A percentile compares a stretch with the other conserved stretches of the same genome.
phyloP scores from a whole-genome alignment of 1,140 invertebrate genomes.

The Drosophila bipectinata region DNA sequence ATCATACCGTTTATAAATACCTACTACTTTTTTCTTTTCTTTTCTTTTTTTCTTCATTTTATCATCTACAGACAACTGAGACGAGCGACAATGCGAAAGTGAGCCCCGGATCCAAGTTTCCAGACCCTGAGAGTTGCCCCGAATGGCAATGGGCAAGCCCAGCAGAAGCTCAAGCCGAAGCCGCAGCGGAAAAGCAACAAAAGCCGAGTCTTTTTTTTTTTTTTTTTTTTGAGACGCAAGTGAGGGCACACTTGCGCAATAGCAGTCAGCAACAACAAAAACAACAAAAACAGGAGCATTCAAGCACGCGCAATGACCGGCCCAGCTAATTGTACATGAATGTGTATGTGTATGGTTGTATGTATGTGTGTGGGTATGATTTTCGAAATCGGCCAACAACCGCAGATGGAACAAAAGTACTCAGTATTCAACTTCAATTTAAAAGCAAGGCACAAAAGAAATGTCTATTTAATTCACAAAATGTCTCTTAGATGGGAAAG shows the following conservation, averaged over 20 bases:
- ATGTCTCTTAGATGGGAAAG: neutral
- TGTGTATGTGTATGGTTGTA: conserved; percentile 25
- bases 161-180: conserved; percentile 13
- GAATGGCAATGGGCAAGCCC: conserved; percentile 54
- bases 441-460: conserved; percentile 48
- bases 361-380: conserved; percentile 28
- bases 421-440: conserved; percentile 50
- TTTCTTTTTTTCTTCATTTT: conserved; percentile 2
- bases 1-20: conserved; percentile 34
- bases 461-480: conserved; percentile 45
- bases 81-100: conserved; percentile 77
- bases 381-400: conserved; percentile 52
- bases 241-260: conserved; percentile 70
- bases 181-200: conserved; percentile 15
- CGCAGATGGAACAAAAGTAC: conserved; percentile 43
- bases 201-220: conserved; percentile 3
- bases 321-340: conserved; percentile 46
- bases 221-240: conserved; percentile 18
- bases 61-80: conserved; percentile 64
- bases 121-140: conserved; percentile 10
- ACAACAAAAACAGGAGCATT: conserved; percentile 35
- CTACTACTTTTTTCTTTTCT: conserved; percentile 57
- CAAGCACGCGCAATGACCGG: conserved; percentile 71
- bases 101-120: conserved; percentile 32
- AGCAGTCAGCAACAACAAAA: conserved; percentile 37